These are phyloP conservation scores for Scomberomorus guttatus DNA, from an alignment of 2,797 vertebrate genomes.

Conservation along the genomic window DNA sequence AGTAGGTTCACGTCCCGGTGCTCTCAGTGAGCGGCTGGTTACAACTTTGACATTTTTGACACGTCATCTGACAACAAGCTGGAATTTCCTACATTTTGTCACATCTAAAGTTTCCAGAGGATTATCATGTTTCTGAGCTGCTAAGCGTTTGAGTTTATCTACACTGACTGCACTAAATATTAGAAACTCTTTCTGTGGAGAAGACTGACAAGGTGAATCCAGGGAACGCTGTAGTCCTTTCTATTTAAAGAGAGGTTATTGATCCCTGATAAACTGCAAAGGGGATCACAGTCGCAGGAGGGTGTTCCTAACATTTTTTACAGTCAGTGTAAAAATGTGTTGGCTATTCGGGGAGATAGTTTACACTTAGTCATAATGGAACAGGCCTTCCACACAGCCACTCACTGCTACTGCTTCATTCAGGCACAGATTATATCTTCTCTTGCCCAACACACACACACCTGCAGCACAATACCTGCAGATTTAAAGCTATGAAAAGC, in stretches of 20 bases:
- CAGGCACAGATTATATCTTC: constrained; percentile 53
- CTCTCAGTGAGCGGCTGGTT: constrained; percentile 38
- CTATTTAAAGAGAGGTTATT: constrained; percentile 46
- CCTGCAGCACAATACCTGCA: constrained; percentile 54
- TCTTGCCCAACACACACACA: constrained; percentile 49
- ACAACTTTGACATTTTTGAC: constrained; percentile 26
- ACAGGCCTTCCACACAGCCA: constrained; percentile 62
- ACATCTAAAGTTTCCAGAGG: constrained; percentile 35
- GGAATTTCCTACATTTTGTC: constrained; percentile 44
- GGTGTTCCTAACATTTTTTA: constrained; percentile 43
- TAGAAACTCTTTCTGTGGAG: constrained; percentile 40
- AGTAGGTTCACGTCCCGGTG: constrained; percentile 51
- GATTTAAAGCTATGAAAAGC: constrained; percentile 59
- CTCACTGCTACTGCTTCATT: constrained; percentile 55
- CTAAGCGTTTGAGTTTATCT: constrained; percentile 44
- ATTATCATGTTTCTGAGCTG: constrained; percentile 44
- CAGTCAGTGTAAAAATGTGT: constrained; percentile 57
- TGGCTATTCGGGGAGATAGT: constrained; percentile 49
- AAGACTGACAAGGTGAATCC: constrained; percentile 55
- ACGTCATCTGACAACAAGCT: constrained; percentile 43
- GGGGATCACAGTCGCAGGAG: constrained; percentile 42
- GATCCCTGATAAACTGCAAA: constrained; percentile 61
- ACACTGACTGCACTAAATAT: constrained; percentile 53
- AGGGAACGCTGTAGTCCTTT: constrained; percentile 40
- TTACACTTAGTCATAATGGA: constrained; percentile 55